Percentiles rank a stretch among this genome's conserved stretches.
phyloP scores from a whole-genome alignment of 2,113 vertebrate species.

The Azemiops feae region DNA sequence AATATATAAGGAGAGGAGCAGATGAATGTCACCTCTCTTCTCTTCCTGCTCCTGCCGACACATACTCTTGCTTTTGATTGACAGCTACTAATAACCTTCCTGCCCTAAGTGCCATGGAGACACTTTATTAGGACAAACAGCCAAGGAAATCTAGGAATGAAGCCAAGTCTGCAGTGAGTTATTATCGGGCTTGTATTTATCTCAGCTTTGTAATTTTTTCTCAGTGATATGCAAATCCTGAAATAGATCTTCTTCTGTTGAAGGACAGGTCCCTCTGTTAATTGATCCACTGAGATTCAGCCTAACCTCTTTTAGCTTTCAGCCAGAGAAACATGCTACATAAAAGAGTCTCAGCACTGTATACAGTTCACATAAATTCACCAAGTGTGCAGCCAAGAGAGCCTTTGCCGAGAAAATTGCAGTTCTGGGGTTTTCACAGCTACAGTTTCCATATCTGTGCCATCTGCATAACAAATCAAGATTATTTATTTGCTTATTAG shows the following conservation, averaged over 20 bases:
- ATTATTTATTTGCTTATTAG: conserved; percentile 75
- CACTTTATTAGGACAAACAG: conserved; percentile 88
- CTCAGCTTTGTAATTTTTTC: conserved; percentile 84
- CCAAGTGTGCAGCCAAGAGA: conserved; percentile 62
- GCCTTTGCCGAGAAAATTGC: conserved; percentile 52
- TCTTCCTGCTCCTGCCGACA: conserved; percentile 72
- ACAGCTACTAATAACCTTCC: conserved; percentile 91
- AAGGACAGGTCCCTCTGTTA: conserved; percentile 90
- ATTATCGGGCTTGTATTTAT: conserved; percentile 86
- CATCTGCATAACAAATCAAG: conserved; percentile 70
- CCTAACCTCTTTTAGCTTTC: conserved; percentile 81
- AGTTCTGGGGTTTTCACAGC: conserved; percentile 53
- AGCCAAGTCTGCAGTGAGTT: conserved; percentile 91
- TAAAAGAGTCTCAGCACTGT: conserved; percentile 72
- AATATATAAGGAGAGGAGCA: conserved; percentile 76
- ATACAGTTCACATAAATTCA: conserved; percentile 75
- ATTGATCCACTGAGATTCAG: conserved; percentile 92
- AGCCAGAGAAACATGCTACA: conserved; percentile 75
- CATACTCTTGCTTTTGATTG: conserved; percentile 83
- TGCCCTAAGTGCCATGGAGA: conserved; percentile 86
- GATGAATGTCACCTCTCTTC: conserved; percentile 82
- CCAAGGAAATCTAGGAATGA: conserved; percentile 86
- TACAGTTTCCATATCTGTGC: conserved; percentile 59
- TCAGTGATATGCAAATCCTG: conserved; percentile 89
- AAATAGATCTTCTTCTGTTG: conserved; percentile 82